Evolutionary conservation across 2,797 vertebrate species (phyloP).

Genomic region (Rhincodon typus): DNA sequence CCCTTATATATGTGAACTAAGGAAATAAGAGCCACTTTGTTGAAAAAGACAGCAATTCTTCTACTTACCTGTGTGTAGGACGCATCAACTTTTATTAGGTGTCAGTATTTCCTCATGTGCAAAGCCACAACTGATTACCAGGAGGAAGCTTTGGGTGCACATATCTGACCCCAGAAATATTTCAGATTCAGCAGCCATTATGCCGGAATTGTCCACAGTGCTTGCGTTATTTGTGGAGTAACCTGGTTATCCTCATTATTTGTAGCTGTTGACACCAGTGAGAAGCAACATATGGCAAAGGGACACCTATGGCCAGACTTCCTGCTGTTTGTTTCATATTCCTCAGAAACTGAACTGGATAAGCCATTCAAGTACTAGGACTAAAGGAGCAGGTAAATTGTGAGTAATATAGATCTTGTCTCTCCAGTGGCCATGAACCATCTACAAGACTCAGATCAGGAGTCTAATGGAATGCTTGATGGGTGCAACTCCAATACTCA

Average conservation of each 20-base stretch:
- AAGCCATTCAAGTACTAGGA: too few species aligned
- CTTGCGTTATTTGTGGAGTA: background rate
- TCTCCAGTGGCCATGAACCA: background rate
- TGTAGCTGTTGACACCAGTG: background rate
- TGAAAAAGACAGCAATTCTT: background rate
- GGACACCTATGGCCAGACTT: background rate
- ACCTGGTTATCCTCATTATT: background rate
- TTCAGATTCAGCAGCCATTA: background rate
- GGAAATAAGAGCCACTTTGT: background rate
- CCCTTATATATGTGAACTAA: background rate
- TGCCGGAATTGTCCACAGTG: background rate
- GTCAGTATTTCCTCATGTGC: background rate
- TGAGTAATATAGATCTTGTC: background rate
- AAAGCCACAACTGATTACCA: background rate
- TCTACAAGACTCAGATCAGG: background rate
- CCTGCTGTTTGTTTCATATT: background rate
- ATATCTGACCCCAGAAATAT: background rate
- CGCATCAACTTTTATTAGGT: background rate
- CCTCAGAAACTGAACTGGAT: background rate
- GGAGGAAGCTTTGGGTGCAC: background rate
- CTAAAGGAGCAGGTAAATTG: too few species aligned
- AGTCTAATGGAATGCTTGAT: background rate
- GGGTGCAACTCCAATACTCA: background rate
- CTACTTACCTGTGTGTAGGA: background rate
- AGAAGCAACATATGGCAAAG: background rate